Evolutionary conservation across 92 coral and sea anemone genomes (phyloP).

Genomic region (Porites evermanni): DNA sequence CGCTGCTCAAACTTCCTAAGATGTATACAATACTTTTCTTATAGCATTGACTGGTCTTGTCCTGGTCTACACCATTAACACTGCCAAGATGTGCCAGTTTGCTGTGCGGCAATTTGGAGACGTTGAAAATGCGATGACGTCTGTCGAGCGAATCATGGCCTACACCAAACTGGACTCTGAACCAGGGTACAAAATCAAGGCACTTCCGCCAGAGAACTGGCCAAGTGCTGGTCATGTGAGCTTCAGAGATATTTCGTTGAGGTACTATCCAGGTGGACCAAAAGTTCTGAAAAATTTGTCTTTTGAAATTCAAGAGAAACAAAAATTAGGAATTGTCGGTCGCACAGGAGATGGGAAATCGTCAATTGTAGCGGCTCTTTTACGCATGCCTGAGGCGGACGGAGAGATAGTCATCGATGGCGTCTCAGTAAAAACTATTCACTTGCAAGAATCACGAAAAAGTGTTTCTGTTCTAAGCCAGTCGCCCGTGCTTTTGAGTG

Average conservation of each 20-base stretch:
- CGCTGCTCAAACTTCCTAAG: not conserved
- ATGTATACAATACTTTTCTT: not conserved
- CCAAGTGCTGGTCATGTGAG: constrained; percentile 26
- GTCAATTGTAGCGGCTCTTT: constrained; percentile 36
- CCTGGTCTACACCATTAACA: constrained; percentile 35
- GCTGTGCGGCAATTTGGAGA: constrained; percentile 39
- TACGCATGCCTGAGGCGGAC: constrained; percentile 51
- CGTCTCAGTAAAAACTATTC: not conserved
- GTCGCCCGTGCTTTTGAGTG: constrained; percentile 32
- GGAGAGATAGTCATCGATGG: constrained; percentile 36
- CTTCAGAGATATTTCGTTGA: constrained; percentile 25
- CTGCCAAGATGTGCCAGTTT: constrained; percentile 12
- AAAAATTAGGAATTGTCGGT: constrained; percentile 34
- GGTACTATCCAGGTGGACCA: constrained; percentile 49
- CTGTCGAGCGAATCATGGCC: constrained; percentile 28
- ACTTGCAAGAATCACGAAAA: constrained; percentile 35
- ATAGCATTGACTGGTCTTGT: constrained; percentile 31
- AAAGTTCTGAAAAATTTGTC: constrained; percentile 35
- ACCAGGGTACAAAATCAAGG: constrained; percentile 36
- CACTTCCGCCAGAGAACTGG: constrained; percentile 34
- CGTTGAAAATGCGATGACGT: constrained; percentile 47
- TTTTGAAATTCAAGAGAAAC: constrained; percentile 30
- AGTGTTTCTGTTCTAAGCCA: constrained; percentile 46
- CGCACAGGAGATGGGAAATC: constrained; percentile 50
- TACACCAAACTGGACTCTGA: constrained; percentile 37